Base-by-base conservation (phyloP, 2,888 invertebrate genomes). In the Phyllotreta striolata region DNA sequence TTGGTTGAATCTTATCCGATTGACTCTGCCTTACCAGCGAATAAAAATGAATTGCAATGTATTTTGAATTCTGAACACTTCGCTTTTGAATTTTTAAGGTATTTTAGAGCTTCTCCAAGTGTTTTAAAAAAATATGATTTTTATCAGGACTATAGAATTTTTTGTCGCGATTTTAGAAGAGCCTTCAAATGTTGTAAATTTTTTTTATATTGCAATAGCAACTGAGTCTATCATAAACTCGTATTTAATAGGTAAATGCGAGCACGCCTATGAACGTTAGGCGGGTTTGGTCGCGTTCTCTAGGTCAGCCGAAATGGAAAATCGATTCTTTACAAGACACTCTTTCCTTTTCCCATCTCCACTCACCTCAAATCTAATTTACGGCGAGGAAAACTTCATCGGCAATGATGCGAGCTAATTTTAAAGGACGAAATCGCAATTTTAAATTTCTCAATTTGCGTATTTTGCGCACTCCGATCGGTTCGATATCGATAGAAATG, bases 261-360 rank as follows among this genome's bases (percentile, higher is more conserved):
- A 10, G 6, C 13, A 56, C 55, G 61, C 73, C 74, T 70, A 67
- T 70, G 70, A 73, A 72, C 72, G 73, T 71, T 67, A 44, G 60
- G 38, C 8, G 51, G 44, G 34, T 12, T 24, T 24, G 39, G 9
- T 13, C 64, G 69, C 62, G 70, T 66, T 72, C 73, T 74, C 73
- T 74, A 73, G 76, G 76, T 76, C 75, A 74, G 60, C 68, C 65
- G 56, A 68, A 71, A 71, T 70, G 70, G 72, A 74, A 74, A 76
- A 76, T 76, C 76, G 75, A 76, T 76, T 65, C 62, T 46, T 40
- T 61, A 63, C 40, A 56, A 56, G 62, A 59, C 40, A 59, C 60
- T 52, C 54, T 60, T 56, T 60, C 46, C 63, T 60, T 60, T 56
- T 60, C 40, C 63, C 57, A 51, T 56, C 63, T 66, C 34, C 46